phyloP scores from a whole-genome alignment of 2,797 vertebrate genomes.

The Sebastes diaconus region DNA sequence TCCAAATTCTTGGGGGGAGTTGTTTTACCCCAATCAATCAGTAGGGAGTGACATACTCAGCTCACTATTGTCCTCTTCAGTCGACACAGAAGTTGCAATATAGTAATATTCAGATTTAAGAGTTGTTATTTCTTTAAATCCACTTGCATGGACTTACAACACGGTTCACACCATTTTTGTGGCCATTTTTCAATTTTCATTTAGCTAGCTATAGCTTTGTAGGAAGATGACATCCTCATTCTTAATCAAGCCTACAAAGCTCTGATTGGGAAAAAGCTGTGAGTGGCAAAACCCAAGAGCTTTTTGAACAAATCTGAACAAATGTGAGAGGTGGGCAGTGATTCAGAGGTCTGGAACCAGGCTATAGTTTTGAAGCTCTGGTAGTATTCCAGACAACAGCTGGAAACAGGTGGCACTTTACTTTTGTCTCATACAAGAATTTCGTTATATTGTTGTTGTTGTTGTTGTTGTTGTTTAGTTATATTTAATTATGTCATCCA shows the following conservation, averaged over 20 bases:
- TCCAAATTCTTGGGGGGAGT: neutral
- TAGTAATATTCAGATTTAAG: neutral
- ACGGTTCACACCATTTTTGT: neutral
- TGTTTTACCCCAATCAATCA: neutral
- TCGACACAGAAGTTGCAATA: neutral
- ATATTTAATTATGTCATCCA: neutral
- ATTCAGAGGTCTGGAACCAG: neutral
- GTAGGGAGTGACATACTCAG: too few relatives aligned
- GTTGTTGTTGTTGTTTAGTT: neutral
- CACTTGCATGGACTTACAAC: neutral
- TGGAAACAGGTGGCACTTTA: neutral
- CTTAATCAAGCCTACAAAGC: too few relatives aligned
- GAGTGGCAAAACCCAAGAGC: neutral
- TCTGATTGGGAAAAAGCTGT: neutral
- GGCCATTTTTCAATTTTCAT: neutral
- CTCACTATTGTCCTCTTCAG: neutral
- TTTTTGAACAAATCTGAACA: neutral
- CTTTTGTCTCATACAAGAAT: neutral
- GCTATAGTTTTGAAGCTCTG: neutral
- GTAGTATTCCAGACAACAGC: neutral
- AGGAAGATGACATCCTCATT: neutral
- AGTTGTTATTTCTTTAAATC: neutral
- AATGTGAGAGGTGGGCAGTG: neutral
- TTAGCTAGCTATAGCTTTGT: neutral
- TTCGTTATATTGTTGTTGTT: neutral